Evolutionary conservation across 23 tunicate species (phyloP).

Genomic region (Ascidia mentula): DNA sequence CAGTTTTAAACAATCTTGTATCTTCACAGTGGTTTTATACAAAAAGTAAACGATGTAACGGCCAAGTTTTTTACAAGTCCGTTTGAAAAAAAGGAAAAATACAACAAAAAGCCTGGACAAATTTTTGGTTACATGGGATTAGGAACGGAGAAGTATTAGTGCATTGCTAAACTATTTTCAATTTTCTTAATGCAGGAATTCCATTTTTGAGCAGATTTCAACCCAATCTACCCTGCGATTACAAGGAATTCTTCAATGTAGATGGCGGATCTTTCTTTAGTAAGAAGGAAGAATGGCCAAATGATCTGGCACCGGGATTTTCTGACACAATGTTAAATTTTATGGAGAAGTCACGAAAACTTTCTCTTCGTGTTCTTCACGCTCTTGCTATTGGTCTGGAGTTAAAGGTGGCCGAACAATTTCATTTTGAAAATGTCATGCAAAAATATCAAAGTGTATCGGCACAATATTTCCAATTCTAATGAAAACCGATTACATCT

Average conservation of each 20-base stretch:
- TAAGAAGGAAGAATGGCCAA: conserved; percentile 45
- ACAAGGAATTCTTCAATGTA: conserved; percentile 49
- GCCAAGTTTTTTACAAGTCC: not conserved
- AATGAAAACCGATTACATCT: not conserved
- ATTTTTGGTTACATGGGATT: not conserved
- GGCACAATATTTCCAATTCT: too few species aligned
- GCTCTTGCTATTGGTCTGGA: conserved; percentile 42
- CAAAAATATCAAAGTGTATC: too few species aligned
- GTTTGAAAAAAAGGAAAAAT: not conserved
- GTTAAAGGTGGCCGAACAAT: conserved; percentile 20
- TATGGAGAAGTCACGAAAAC: conserved; percentile 20
- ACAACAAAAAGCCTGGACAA: not conserved
- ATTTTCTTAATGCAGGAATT: not conserved
- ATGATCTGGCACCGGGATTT: conserved; percentile 24
- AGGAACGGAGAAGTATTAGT: not conserved
- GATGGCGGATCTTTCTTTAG: conserved; percentile 7
- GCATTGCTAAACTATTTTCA: not conserved
- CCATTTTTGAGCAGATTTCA: not conserved
- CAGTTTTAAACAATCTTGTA: too few species aligned
- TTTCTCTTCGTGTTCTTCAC: conserved; percentile 28
- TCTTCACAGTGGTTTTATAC: not conserved
- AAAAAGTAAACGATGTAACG: not conserved
- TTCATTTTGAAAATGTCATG: too few species aligned
- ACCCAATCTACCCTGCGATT: conserved; percentile 35
- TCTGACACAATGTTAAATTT: conserved; percentile 20